Conservation (phyloP, 2,888 invertebrate genomes). For the Platycheirus rosarum region DNA sequence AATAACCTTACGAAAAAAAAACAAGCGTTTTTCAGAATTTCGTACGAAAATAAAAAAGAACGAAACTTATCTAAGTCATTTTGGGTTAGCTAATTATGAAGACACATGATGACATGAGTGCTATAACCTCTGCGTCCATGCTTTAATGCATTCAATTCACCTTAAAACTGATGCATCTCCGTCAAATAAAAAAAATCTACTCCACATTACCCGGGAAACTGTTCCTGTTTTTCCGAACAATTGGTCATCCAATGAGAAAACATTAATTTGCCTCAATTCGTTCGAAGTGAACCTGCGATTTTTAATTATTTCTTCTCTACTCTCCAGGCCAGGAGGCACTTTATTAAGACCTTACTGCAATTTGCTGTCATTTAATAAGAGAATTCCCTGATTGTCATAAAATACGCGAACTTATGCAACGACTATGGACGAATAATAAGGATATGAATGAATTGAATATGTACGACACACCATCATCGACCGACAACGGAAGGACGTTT, state of each 20-base stretch:
- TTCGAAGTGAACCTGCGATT: background rate
- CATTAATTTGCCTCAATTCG: background rate
- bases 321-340: background rate
- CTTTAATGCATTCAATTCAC: too few species aligned
- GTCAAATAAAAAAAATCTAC: too few species aligned
- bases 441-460: background rate
- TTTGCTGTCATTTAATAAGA: conserved; percentile 10
- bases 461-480: background rate
- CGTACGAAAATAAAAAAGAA: too few species aligned
- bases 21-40: too few species aligned
- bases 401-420: conserved; percentile 2
- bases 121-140: too few species aligned
- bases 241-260: background rate
- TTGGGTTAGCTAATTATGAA: too few species aligned
- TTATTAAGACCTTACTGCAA: conserved; percentile 3
- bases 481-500: too few species aligned
- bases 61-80: too few species aligned
- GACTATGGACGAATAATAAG: conserved; percentile 5
- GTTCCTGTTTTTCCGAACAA: background rate
- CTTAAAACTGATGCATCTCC: too few species aligned
- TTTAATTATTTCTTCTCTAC: background rate
- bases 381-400: conserved; percentile 8
- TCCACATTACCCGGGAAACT: background rate
- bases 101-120: too few species aligned
- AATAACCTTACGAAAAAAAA: too few species aligned